Percentiles rank a stretch among this genome's conserved stretches.
phyloP scores from a whole-genome alignment of 2,797 vertebrate species.

The Labeo calbasu region DNA sequence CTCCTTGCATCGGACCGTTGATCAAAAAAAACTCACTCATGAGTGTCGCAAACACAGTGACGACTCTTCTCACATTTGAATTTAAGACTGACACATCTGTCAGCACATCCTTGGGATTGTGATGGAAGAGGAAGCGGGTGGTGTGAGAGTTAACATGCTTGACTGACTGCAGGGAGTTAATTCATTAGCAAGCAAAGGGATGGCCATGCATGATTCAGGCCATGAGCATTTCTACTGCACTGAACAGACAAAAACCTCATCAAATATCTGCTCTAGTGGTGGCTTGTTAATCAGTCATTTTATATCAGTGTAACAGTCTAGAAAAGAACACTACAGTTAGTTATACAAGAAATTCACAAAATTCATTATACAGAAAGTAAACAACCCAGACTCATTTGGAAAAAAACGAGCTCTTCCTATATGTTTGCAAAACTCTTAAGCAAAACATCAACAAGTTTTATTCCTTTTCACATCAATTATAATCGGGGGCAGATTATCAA shows the following conservation, averaged over 20 bases:
- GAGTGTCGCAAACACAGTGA: not conserved
- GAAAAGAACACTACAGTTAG: not conserved
- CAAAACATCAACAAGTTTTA: too few relatives aligned
- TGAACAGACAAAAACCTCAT: conserved; percentile 55
- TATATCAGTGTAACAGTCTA: not conserved
- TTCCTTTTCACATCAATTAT: not conserved
- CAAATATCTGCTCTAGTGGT: not conserved
- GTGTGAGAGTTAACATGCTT: conserved; percentile 34
- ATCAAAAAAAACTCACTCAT: not conserved
- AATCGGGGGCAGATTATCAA: not conserved
- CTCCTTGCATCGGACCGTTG: not conserved
- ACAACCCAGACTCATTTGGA: not conserved
- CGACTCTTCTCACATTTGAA: not conserved
- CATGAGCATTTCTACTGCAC: conserved; percentile 66
- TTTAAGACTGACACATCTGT: not conserved
- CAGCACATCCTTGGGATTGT: not conserved
- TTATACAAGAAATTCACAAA: not conserved
- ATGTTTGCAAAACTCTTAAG: not conserved
- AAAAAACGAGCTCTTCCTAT: not conserved
- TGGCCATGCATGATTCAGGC: conserved; percentile 76
- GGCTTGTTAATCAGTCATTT: not conserved
- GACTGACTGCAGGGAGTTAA: conserved; percentile 75
- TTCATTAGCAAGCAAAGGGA: conserved; percentile 74
- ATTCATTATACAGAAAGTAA: not conserved
- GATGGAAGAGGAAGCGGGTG: not conserved